phyloP scores from a whole-genome alignment of 30 jellyfish, hydroid and myxozoan species.

The Chironex yamaguchii region DNA sequence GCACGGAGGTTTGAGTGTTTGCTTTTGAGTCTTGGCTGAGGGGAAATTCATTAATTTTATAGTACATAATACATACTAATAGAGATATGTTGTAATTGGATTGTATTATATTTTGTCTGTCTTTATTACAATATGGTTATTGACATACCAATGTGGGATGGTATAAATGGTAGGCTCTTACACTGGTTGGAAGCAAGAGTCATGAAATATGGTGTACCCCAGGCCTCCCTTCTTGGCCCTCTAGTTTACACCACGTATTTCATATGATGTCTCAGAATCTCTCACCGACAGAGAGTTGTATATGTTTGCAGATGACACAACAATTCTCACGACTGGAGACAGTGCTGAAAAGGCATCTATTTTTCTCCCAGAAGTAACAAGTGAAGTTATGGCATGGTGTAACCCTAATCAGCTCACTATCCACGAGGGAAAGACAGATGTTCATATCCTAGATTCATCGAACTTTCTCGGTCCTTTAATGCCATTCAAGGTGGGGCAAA shows the following conservation, averaged over 20 bases:
- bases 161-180: neutral
- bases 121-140: too few species aligned
- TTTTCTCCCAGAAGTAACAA: neutral
- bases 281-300: slow-evolving; percentile 6
- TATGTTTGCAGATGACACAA: slow-evolving; percentile 58
- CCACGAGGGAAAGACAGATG: slow-evolving; percentile 39
- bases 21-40: too few species aligned
- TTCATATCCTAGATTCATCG: slow-evolving; percentile 5
- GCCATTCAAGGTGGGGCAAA: slow-evolving; percentile 12
- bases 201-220: slow-evolving; percentile 41
- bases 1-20: too few species aligned
- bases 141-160: too few species aligned
- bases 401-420: slow-evolving; percentile 1
- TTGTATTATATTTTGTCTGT: too few species aligned
- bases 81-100: too few species aligned
- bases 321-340: neutral
- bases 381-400: slow-evolving; percentile 26
- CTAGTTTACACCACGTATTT: slow-evolving; percentile 18
- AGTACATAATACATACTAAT: too few species aligned
- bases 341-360: neutral
- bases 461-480: slow-evolving; percentile 27
- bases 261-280: slow-evolving; percentile 60
- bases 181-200: neutral
- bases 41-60: too few species aligned
- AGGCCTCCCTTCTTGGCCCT: slow-evolving; percentile 59